Evolutionary conservation across 1,140 invertebrate species (phyloP).

Genomic region (Aphelenchoides besseyi): DNA sequence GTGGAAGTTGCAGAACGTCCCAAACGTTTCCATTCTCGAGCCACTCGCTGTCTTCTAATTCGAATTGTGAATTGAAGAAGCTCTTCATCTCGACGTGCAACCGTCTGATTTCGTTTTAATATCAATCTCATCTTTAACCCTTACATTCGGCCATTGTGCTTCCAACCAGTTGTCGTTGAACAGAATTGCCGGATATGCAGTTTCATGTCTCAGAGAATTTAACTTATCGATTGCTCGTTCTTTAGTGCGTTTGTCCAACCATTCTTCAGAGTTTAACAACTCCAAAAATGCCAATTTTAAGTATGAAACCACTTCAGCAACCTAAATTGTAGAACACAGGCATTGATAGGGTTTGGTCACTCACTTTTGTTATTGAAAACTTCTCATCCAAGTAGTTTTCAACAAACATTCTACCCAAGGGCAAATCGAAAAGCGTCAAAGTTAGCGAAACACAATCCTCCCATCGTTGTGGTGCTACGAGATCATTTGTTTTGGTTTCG

Average conservation of each 20-base stretch:
- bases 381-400: constrained; percentile 57
- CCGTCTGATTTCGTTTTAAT: constrained; percentile 23
- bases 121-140: background rate
- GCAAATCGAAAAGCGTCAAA: constrained; percentile 57
- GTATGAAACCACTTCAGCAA: constrained; percentile 57
- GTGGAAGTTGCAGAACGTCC: constrained; percentile 35
- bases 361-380: constrained; percentile 50
- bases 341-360: no score
- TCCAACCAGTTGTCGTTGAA: constrained; percentile 59
- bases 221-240: constrained; percentile 58
- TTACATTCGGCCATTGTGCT: constrained; percentile 49
- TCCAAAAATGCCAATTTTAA: constrained; percentile 56
- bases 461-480: constrained; percentile 49
- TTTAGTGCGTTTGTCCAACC: constrained; percentile 61
- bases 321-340: constrained; percentile 29
- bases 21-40: constrained; percentile 32
- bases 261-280: constrained; percentile 50
- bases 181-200: constrained; percentile 40
- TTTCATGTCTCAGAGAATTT: constrained; percentile 47
- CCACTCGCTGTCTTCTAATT: no score
- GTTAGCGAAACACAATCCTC: constrained; percentile 54
- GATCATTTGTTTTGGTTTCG: constrained; percentile 50
- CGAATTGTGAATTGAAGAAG: constrained; percentile 48
- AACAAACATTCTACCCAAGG: constrained; percentile 59
- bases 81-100: constrained; percentile 15